These are phyloP conservation scores for Rhorus exstirpatorius DNA, from an alignment of 2,888 invertebrate genomes.

Conservation along the genomic window DNA sequence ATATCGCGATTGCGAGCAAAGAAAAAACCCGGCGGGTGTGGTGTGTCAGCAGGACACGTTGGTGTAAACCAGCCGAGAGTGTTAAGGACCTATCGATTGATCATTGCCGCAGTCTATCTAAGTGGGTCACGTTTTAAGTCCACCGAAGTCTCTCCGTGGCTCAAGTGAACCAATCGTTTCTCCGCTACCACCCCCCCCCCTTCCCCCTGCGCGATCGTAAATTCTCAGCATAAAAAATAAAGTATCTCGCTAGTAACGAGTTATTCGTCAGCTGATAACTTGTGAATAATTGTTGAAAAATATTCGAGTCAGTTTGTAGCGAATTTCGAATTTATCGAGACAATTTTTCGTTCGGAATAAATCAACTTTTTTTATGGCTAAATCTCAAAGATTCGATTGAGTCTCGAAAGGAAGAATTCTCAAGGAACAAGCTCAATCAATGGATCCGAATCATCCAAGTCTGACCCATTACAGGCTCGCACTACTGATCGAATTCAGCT, in stretches of 20 bases:
- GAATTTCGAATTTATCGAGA: no score
- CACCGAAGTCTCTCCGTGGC: conserved; percentile 43
- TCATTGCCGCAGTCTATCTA: conserved; percentile 74
- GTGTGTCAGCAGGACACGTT: conserved; percentile 53
- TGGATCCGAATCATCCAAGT: neutral
- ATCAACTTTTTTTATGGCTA: no score
- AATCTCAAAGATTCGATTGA: no score
- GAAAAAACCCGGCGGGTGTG: conserved; percentile 47
- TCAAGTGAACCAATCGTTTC: conserved; percentile 29
- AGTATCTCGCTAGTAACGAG: neutral
- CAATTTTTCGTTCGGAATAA: no score
- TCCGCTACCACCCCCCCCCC: conserved; percentile 22
- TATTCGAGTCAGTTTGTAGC: no score
- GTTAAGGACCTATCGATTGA: conserved; percentile 78
- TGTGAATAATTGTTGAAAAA: no score
- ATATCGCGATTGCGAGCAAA: conserved; percentile 17
- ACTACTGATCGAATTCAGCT: conserved; percentile 49
- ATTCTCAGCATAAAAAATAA: neutral
- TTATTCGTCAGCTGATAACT: no score
- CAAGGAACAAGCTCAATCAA: neutral
- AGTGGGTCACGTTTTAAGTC: conserved; percentile 76
- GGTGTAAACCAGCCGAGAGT: conserved; percentile 69
- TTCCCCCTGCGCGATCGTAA: neutral
- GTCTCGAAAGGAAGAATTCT: neutral
- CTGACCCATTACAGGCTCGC: conserved; percentile 12